A percentile compares a stretch with the other conserved stretches of the same genome.
phyloP scores from a whole-genome alignment of 2,797 vertebrate species.

The Erithacus rubecula region DNA sequence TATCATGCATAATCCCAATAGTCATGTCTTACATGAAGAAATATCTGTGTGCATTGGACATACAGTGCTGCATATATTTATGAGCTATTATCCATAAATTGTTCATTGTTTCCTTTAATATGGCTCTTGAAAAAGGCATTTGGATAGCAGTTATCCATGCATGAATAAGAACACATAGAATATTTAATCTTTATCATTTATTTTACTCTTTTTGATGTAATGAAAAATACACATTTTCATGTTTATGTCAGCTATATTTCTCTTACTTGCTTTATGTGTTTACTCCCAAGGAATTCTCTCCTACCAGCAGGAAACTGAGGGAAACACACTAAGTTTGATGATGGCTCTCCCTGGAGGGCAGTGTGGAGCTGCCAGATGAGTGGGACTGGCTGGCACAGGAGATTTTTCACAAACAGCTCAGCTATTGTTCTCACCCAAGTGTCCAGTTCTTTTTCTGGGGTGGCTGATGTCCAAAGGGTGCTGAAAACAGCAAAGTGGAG shows the following conservation, averaged over 20 bases:
- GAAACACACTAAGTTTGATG: neutral
- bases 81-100: constrained; percentile 32
- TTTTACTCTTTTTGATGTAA: neutral
- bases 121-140: neutral
- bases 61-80: constrained; percentile 4
- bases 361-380: constrained; percentile 6
- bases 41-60: neutral
- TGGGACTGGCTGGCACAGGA: neutral
- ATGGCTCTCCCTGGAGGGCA: constrained; percentile 40
- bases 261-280: neutral
- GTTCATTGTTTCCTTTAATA: constrained; percentile 22
- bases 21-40: neutral
- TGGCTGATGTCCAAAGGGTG: constrained; percentile 17
- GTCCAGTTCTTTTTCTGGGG: constrained; percentile 14
- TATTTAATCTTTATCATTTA: constrained; percentile 25
- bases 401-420: neutral
- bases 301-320: constrained; percentile 24
- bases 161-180: neutral
- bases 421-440: constrained; percentile 25
- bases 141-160: neutral
- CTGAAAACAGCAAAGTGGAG: neutral
- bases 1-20: neutral
- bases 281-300: neutral
- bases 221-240: neutral
- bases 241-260: neutral